These are phyloP conservation scores for silkworm (Bombyx mori) DNA, from an alignment of 1,140 invertebrate genomes.

Conservation along the genomic window DNA sequence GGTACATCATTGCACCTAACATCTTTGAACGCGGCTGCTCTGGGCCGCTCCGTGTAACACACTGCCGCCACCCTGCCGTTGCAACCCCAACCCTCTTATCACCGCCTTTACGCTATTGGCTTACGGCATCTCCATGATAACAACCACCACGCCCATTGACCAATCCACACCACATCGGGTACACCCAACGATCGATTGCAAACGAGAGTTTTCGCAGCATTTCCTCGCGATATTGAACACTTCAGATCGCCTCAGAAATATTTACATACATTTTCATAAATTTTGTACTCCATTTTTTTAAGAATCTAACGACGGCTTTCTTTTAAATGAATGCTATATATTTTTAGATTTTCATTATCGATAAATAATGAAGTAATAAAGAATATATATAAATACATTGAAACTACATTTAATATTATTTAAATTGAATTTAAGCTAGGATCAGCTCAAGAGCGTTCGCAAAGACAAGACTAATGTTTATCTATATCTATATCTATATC, in stretches of 20 bases:
- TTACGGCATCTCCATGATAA: constrained; percentile 50
- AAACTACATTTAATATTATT: too few relatives aligned
- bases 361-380: too few relatives aligned
- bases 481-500: too few relatives aligned
- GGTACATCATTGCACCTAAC: constrained; percentile 68
- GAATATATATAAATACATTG: too few relatives aligned
- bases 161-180: constrained; percentile 39
- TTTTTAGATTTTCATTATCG: too few relatives aligned
- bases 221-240: constrained; percentile 52
- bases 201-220: constrained; percentile 46
- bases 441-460: too few relatives aligned
- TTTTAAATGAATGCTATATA: too few relatives aligned
- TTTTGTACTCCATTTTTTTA: too few relatives aligned
- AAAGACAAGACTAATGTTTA: too few relatives aligned
- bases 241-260: constrained; percentile 28
- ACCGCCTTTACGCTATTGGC: constrained; percentile 46
- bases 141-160: constrained; percentile 53
- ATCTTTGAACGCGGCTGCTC: constrained; percentile 53
- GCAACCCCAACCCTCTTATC: constrained; percentile 65
- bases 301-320: too few relatives aligned
- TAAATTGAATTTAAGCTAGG: too few relatives aligned
- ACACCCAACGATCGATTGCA: constrained; percentile 61
- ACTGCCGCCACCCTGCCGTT: constrained; percentile 49
- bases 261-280: too few relatives aligned
- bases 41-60: constrained; percentile 43